These are phyloP conservation scores for Eupelmus urozonus DNA, from an alignment of 2,888 invertebrate genomes.

Conservation along the genomic window DNA sequence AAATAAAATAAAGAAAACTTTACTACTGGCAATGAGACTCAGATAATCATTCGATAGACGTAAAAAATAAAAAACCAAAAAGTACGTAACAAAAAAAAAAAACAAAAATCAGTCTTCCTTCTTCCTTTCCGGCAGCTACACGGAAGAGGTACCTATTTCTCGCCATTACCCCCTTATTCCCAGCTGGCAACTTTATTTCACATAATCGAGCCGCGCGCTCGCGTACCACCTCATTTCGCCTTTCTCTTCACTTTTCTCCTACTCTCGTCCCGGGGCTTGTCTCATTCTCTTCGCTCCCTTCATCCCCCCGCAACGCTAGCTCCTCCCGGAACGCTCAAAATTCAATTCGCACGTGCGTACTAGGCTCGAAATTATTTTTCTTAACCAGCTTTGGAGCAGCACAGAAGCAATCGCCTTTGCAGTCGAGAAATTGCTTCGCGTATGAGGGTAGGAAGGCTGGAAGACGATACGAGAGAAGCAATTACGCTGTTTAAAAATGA, in stretches of 20 bases:
- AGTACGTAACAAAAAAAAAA: too few relatives aligned
- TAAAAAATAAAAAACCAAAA: too few relatives aligned
- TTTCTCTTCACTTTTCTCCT: conserved; percentile 23
- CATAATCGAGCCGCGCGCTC: conserved; percentile 67
- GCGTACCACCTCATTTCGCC: conserved; percentile 56
- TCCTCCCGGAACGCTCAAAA: conserved; percentile 31
- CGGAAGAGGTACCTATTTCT: too few relatives aligned
- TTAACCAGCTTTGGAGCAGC: conserved; percentile 26
- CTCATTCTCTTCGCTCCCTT: not conserved
- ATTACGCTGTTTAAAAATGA: conserved; percentile 17
- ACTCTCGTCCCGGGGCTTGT: conserved; percentile 8
- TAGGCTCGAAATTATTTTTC: conserved; percentile 43
- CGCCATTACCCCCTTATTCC: conserved; percentile 59
- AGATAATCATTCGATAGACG: too few relatives aligned
- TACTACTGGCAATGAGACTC: too few relatives aligned
- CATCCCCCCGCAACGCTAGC: not conserved
- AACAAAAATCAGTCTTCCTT: too few relatives aligned
- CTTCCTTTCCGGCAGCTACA: too few relatives aligned
- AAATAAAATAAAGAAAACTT: too few relatives aligned
- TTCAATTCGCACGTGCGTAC: conserved; percentile 38
- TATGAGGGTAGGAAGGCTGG: not conserved
- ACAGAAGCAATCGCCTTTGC: conserved; percentile 32
- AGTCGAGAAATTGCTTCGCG: conserved; percentile 37
- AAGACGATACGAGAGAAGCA: conserved; percentile 9
- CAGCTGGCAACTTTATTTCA: conserved; percentile 68